Base-by-base conservation (phyloP, 2,113 vertebrate genomes). In the Plotosus lineatus region DNA sequence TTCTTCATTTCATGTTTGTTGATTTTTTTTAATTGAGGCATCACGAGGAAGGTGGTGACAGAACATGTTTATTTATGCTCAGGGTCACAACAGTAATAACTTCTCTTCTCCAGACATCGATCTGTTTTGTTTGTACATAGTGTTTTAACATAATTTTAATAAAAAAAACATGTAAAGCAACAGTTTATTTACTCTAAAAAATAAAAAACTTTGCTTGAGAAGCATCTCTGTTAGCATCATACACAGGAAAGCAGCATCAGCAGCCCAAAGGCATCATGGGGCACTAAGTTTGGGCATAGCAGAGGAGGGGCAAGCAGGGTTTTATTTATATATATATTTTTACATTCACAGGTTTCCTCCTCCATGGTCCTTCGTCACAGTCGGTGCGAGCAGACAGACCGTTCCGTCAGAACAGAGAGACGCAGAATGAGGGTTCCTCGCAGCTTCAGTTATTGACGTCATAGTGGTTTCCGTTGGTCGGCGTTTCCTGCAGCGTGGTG, bases 381-480 rank as follows among this genome's bases (percentile, higher is more conserved):
- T 90, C 88, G 84, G 81, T 72, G 77, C 86, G 84, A 84, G 85
- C 87, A 79, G 58, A 69, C 36, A 81, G 56, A 28, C 82, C 85
- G 50, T 81, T 83, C 83, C 79, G 83, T 85, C 33, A 3, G 73
- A 56, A 87, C 89, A 86, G 87, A 23, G 48, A 69, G 82, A 42
- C 48, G 53, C 69, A 4, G 42, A 44, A 17, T 28, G 4, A n/a
- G 19, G 65, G 38, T 28, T 56, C 55, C 26, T 6, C 9, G 38
- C 26, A 53, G 72, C 74, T 82, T 89, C 95, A 97, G 87, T 95
- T 96, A 77, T 91, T 94, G 88, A 90, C 96, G 78, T 92, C 93
- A 36, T 94, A 98, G 90, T 95, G 95, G 91, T 97, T 97, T 89
- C 94, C 94, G 0, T 96, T 94, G 1, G 95, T 95, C 1, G 95